A percentile compares a stretch with the other conserved stretches of the same genome.
Evolutionary conservation across 2,888 invertebrate species (phyloP).

Genomic region (Ennomos fuscantarius): DNA sequence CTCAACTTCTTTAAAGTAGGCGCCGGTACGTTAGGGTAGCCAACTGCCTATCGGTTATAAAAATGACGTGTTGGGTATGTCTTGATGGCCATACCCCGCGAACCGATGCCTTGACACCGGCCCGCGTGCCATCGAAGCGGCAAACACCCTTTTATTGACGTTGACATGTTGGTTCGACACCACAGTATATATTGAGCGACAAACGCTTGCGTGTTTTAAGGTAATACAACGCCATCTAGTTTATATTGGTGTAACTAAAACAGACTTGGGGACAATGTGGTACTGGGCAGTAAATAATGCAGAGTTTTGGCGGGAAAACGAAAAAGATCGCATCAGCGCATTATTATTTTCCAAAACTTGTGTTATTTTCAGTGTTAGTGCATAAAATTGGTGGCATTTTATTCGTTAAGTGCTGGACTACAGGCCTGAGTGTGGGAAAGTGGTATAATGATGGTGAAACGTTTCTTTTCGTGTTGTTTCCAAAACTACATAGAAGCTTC

Average conservation of each 20-base stretch:
- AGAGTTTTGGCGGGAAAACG: no score
- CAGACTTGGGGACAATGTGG: no score
- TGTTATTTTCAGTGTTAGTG: no score
- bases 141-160: conserved; percentile 88
- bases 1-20: conserved; percentile 65
- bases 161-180: neutral
- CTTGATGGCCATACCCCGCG: conserved; percentile 94
- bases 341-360: no score
- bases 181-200: neutral
- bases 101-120: conserved; percentile 74
- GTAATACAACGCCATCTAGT: conserved; percentile 44
- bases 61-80: conserved; percentile 94
- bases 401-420: no score
- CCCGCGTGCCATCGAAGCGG: conserved; percentile 88
- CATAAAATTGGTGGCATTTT: no score
- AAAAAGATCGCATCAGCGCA: no score
- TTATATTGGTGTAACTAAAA: neutral
- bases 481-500: no score
- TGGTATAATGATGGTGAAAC: no score
- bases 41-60: conserved; percentile 89
- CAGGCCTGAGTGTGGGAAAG: no score
- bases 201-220: conserved; percentile 42
- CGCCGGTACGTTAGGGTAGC: conserved; percentile 89
- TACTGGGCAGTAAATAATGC: no score
- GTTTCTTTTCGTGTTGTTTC: no score